Base-by-base conservation (phyloP, 2,113 vertebrate genomes). In the Rallus limicola region DNA sequence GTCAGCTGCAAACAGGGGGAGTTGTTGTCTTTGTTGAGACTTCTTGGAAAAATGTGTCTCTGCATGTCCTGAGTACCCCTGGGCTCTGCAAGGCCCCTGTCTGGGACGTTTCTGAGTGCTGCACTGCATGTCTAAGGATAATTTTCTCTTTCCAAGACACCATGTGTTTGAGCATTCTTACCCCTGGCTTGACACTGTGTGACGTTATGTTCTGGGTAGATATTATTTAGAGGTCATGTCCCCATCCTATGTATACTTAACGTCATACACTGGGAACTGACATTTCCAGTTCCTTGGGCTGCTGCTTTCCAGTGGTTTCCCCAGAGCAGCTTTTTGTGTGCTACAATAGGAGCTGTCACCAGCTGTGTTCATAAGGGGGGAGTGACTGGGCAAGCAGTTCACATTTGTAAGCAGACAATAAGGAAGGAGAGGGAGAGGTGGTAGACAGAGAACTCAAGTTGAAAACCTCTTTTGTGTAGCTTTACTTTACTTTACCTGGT, bases 131-230 rank as follows among this genome's bases (percentile, higher is more conserved):
- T 56, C 23, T n/a, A 36, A 55, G 56, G 36, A 9, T 10, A 31
- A 2, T 33, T n/a, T 24, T 26, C 11, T 44, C 3, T 18, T 3
- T 21, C 21, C 18, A 31, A 31, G 42, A 2, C 29, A 2, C 15
- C 0, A 0, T 24, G 34, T 50, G 4, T 62, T 44, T 44, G 48
- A 5, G 15, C 31, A 5, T 26, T 53, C 17, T 23, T 34, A 0
- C 44, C 24, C 53, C 33, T 64, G 38, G 38, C 38, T 0, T 16
- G 55, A 34, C 29, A 16, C 59, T 13, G 0, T 0, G 1, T 15
- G 63, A 16, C 36, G 42, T 10, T 38, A 7, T 2, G 1, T 50
- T 19, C 64, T 56, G 33, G 21, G 34, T 2, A 10, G 63, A 15
- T 42, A 1, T 3, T 68, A 0, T 58, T 31, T 65, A 40, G 13